A percentile compares a stretch with the other conserved stretches of the same genome.
Conservation (phyloP, 2,888 invertebrate species). For the Drosophila setosimentum region DNA sequence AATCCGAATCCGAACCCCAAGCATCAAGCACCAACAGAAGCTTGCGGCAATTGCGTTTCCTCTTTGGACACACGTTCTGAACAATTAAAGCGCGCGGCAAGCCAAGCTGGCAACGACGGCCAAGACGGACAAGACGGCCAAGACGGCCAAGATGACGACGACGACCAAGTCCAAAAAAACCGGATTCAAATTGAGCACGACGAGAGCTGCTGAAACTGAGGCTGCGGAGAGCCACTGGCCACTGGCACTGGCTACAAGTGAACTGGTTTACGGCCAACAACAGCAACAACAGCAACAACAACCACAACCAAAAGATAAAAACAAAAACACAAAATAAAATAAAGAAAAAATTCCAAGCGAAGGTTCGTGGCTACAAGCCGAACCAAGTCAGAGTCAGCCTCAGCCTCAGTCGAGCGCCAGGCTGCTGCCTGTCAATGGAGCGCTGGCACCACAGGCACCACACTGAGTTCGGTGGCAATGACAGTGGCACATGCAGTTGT, state of each 20-base stretch:
- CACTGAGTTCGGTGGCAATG: conserved; percentile 86
- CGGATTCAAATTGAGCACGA: conserved; percentile 79
- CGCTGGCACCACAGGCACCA: conserved; percentile 80
- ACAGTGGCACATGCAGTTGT: conserved; percentile 85
- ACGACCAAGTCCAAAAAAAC: conserved; percentile 73
- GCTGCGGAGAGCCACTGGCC: conserved; percentile 62
- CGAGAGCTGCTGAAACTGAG: conserved; percentile 58
- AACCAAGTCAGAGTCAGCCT: conserved; percentile 29
- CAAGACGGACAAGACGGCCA: conserved; percentile 31
- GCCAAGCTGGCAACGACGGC: conserved; percentile 61
- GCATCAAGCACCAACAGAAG: conserved; percentile 76
- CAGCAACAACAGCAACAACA: conserved; percentile 13
- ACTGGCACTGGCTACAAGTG: conserved; percentile 80
- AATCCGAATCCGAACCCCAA: conserved; percentile 33
- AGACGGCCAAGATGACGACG: conserved; percentile 30
- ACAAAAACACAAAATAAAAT: conserved; percentile 22
- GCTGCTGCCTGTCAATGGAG: conserved; percentile 57
- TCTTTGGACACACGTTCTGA: conserved; percentile 81
- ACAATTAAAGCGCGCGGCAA: conserved; percentile 75
- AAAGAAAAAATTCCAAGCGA: conserved; percentile 68
- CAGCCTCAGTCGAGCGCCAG: conserved; percentile 62
- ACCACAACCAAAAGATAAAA: conserved; percentile 17
- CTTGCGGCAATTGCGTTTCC: conserved; percentile 81
- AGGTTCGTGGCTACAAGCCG: conserved; percentile 61
- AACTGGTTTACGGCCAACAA: conserved; percentile 72